Base-by-base conservation (phyloP, 92 coral and sea anemone species). In the Porites lobata region DNA sequence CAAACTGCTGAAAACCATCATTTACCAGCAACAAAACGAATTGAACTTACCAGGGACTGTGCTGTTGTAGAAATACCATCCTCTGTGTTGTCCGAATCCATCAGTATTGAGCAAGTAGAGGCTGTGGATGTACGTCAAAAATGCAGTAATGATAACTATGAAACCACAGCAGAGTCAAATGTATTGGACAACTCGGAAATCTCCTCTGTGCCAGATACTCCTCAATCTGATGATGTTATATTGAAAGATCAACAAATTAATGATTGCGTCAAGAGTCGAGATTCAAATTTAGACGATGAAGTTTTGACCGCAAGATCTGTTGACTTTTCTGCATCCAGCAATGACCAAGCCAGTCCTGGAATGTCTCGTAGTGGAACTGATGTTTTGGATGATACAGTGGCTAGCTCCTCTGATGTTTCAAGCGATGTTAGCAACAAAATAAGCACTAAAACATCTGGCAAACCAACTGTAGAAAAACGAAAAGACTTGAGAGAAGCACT, bases 21-120 rank as follows among this genome's bases (percentile, higher is more conserved):
- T 71, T 10, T 56, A 54, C 32, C 43, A 68, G 77, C 15, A 15
- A 54, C 56, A 54, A 56, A 38, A 6, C 57, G 58, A 29, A 57
- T 24, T 65, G 71, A 52, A 50, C 64, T 22, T 7, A 50, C 24
- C 18, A 50, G 24, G 22, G 69, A 67, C 50, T 68, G 17, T 80
- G 72, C 65, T 20, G n/a, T 71, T 71, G 69, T 72, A 9, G 77
- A 69, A 70, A n/a, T 81, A 21, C 77, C 86, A 4, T 17, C 52
- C 43, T 57, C 78, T 56, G 47, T 69, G 19, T 24, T 71, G 70
- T 11, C 58, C 54, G 78, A 82, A 17, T 18, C 38, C 6, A 19
- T 32, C 58, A 69, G 38, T 10, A 29, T 9, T 47, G 69, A 82
- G 10, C 78, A 19, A 57, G 71, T 47, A 70, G 52, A 10, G 58